Evolutionary conservation across 2,113 vertebrate species (phyloP), one percentile per base, ranked within the genome.

Genomic region (Tychaedon coryphoeus): DNA sequence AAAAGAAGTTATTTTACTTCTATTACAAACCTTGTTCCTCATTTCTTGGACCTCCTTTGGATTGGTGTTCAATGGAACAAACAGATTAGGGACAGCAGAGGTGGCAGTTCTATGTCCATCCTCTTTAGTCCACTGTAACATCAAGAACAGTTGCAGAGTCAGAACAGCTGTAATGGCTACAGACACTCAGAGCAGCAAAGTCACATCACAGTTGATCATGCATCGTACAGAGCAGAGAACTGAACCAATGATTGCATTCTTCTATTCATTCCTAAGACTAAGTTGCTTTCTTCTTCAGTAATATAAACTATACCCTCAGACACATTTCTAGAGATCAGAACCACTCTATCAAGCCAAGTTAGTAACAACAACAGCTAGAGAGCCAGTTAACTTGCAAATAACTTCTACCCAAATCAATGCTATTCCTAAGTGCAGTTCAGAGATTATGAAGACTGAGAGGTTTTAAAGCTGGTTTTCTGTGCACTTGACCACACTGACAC

Each of bases 11-110:
- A 64, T 36, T 71, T 67, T 66, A 88, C 24, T 25, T 45, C 20
- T 42, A 15, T 48, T 78, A 97, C 98, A 45, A 90, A 99, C 99
- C 99, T 99, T 99, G 98, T 99, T 99, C 94, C 99, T 98, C 99
- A 99, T 99, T 98, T 99, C 99, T 97, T 99, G 99, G 92, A 99
- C 99, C 70, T 99, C 99, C 98, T 99, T 99, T 34, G 99, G 99
- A 93, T 99, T 99, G 90, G 99, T 99, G 98, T 99, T 99, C 98
- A 99, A 66, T 19, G 99, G 99, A 92, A 99, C 99, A 97, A 99
- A 99, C 97, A 99, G 99, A 98, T 99, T 99, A 98, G 99, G 99
- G 98, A 98, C 97, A 71, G 98, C 75, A 98, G 98, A 99, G 77
- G 99, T 98, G 98, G 98, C 97, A 97, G 99, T 98, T 97, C 98